Evolutionary conservation across 2,113 vertebrate species (phyloP).

Genomic region (Ovibos moschatus): DNA sequence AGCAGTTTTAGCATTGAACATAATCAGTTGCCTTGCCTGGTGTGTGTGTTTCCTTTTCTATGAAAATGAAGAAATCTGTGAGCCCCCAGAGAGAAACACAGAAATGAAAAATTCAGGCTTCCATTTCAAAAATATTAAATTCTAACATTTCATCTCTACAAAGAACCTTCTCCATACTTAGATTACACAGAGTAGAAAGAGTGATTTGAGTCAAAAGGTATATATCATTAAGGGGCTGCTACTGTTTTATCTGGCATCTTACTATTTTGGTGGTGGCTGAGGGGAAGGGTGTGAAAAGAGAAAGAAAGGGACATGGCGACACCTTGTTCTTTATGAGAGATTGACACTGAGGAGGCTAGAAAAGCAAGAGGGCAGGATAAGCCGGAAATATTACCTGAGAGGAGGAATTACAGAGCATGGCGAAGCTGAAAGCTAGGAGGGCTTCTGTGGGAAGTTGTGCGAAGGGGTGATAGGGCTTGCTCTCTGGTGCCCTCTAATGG

Average conservation of each 20-base stretch:
- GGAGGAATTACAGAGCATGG: conserved; percentile 8
- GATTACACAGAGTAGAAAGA: background rate
- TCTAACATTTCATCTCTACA: background rate
- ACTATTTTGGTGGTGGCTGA: background rate
- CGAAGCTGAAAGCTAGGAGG: background rate
- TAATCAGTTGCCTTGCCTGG: background rate
- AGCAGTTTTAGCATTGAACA: background rate
- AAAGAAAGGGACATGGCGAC: background rate
- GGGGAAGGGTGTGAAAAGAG: background rate
- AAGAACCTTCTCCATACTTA: background rate
- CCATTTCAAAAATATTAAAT: conserved; percentile 30
- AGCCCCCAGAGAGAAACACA: conserved; percentile 19
- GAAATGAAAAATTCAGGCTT: conserved; percentile 6
- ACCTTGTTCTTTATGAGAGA: conserved; percentile 26
- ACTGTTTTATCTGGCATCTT: background rate
- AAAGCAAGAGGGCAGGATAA: conserved; percentile 13
- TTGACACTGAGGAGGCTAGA: background rate
- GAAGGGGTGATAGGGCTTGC: conserved; percentile 25
- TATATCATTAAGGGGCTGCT: background rate
- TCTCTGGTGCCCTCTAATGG: conserved; percentile 78
- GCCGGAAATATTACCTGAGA: conserved; percentile 58
- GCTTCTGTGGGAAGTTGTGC: background rate
- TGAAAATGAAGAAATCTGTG: conserved; percentile 27
- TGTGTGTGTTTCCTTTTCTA: background rate
- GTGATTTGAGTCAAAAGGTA: background rate